Evolutionary conservation across 2,888 invertebrate species (phyloP).

Genomic region (Athalia circularis): DNA sequence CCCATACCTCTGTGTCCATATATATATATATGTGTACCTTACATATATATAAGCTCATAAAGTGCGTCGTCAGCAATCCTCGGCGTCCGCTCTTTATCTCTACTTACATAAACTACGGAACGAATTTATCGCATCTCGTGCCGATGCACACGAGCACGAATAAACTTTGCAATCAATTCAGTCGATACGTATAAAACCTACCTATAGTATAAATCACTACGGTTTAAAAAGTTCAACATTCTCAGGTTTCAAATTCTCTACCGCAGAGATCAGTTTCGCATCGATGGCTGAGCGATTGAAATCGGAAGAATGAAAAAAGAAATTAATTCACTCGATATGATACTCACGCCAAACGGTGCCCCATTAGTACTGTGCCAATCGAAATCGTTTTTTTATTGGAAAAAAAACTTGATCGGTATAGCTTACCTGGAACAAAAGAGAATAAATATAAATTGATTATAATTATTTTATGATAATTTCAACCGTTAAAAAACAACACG

Average conservation of each 20-base stretch:
- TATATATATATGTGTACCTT: background rate
- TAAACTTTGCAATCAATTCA: constrained; percentile 3
- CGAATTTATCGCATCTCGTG: too few relatives aligned
- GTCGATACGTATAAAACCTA: too few relatives aligned
- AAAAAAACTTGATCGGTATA: background rate
- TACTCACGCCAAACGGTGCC: constrained; percentile 23
- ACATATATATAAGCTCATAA: background rate
- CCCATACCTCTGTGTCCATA: background rate
- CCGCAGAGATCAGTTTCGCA: background rate
- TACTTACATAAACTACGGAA: background rate
- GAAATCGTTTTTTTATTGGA: background rate
- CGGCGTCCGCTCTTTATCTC: background rate
- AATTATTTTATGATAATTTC: constrained; percentile 32
- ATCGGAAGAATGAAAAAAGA: background rate
- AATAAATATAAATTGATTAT: constrained; percentile 18
- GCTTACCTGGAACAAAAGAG: constrained; percentile 34
- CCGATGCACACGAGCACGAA: too few relatives aligned
- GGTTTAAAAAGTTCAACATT: too few relatives aligned
- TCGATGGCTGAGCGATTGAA: background rate
- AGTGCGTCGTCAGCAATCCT: constrained; percentile 13
- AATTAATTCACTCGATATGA: too few relatives aligned
- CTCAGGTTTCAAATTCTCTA: background rate
- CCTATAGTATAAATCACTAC: too few relatives aligned
- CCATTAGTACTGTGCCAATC: background rate
- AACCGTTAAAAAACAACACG: constrained; percentile 18